Evolutionary conservation across 2,113 vertebrate genomes (phyloP), one percentile per base, ranked within the genome.

Genomic region (Urocitellus parryii): DNA sequence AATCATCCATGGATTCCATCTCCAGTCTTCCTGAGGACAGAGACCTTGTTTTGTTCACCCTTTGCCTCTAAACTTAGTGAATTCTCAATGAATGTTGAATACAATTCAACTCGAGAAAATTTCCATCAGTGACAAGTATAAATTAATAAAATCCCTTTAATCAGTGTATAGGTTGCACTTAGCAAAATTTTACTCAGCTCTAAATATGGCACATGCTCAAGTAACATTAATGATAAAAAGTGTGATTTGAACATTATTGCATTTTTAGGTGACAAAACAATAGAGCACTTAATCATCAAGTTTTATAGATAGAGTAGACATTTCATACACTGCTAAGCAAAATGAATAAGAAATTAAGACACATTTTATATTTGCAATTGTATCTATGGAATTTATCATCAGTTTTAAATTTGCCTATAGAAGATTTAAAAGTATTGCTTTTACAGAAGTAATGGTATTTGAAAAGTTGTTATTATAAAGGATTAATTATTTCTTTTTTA

Each of bases 351-450:
- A 92, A 65, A 94, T 80, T 85, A 51, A 67, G 17, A 85, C 32
- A 82, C 13, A 13, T 80, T n/a, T 72, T 29, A 20, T 91, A 82
- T 24, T 29, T 94, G 29, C 32, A 88, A 0, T 76, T 95, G 65
- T 85, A 74, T n/a, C 51, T 4, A 51, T 63, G 39, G 29, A n/a
- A 70, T 93, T 77, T 95, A 90, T 88, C 37, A 84, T 87, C 17
- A 79, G 48, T 45, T 96, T 95, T 88, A 92, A 63, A 81, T 92
- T 92, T 94, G 42, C 48, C 82, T 92, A 83, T 89, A 53, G 70
- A 90, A 88, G 61, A 90, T 90, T 74, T 81, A 74, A 72, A 92
- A 95, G 8, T 74, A 70, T 82, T 93, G 29, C 48, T 17, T 96
- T 73, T 58, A 79, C 24, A 68, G 39, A 89, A 93, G 67, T 67